Evolutionary conservation across 2,888 invertebrate genomes (phyloP), one percentile per base, ranked within the genome.

Genomic region (Podabrus alpinus): DNA sequence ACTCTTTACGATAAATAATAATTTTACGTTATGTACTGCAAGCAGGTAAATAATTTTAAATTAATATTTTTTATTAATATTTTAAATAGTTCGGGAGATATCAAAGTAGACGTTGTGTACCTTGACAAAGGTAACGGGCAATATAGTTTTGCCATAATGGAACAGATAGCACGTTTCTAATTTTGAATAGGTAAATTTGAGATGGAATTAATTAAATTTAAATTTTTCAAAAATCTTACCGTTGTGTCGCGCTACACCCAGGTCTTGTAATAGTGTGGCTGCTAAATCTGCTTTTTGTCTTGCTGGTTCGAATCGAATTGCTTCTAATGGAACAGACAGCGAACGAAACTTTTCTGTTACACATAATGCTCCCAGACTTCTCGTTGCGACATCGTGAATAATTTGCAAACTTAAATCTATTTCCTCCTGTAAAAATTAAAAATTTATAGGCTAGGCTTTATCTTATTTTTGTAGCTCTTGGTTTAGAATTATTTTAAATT

Each of bases 271-370:
- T 77, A 95, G 89, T 78, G 92, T 91, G 64, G 95, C 94, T 4
- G 94, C 93, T 81, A 95, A 90, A 85, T 95, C 95, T 61, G 94
- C 92, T 83, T 95, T 93, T 84, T 95, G 94, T 78, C 94, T 89
- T 15, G 93, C 92, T 11, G 92, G 90, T 84, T 94, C 94, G 89
- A 93, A 95, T 64, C 93, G 89, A 64, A 90, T 88, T 1, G 94
- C 91, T 85, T 92, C 91, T 79, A 94, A 87, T 25, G 93, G 92
- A 45, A 94, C 92, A 76, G 91, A 90, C 77, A 94, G 89, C 15
- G 93, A 90, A 70, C 92, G 91, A 88, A 91, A 94, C 17, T 90
- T 89, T 82, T 92, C 92, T 7, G 93, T 92, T 78, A 94, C 92
- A 86, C 94, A 94, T 74, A 94, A 87, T 13, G 92, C 90, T 11